Base-by-base conservation (phyloP, 2,113 vertebrate genomes). In the Eleginops maclovinus region DNA sequence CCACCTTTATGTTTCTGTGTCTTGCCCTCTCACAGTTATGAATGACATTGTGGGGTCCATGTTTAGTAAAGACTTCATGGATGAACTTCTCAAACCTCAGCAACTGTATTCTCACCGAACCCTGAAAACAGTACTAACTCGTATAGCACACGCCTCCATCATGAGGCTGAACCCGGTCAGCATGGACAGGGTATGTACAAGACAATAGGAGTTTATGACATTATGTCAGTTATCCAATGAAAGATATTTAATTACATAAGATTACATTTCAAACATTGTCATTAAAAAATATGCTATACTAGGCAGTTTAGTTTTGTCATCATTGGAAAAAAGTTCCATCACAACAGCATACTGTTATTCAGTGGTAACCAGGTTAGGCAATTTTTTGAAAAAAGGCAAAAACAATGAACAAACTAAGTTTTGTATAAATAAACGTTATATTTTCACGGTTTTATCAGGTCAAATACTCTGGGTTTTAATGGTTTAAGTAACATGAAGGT, bases 91-190 rank as follows among this genome's bases (percentile, higher is more conserved):
- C 89, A 97, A 96, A 66, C 96, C 97, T 0, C 98, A 99, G 90
- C 96, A 97, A 15, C 90, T 98, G 26, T 99, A 97, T 22, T 97
- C 97, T 58, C 97, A 97, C 90, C 95, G 95, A 74, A 96, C 97
- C 0, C 84, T 99, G 82, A 95, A 96, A 54, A 96, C 96, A 0
- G 91, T 99, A 56, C 95, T 97, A 0, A 96, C 97, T 66, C 96
- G 97, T 3, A 86, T 99, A 16, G 97, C 97, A 1, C 97, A 99
- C 1, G 67, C 96, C 24, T 99, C 97, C 24, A 98, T 99, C 77
- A 97, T 99, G 96, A 96, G 95, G 47, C 93, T 99, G 31, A 98
- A 97, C 91, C 94, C 95, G 12, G 95, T 96, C 71, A 99, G 97
- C 93, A 99, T 99, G 97, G 97, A 98, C 79, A 96, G 95, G 96